Conservation (phyloP, 2,888 invertebrate genomes). For the Callinectes sapidus region DNA sequence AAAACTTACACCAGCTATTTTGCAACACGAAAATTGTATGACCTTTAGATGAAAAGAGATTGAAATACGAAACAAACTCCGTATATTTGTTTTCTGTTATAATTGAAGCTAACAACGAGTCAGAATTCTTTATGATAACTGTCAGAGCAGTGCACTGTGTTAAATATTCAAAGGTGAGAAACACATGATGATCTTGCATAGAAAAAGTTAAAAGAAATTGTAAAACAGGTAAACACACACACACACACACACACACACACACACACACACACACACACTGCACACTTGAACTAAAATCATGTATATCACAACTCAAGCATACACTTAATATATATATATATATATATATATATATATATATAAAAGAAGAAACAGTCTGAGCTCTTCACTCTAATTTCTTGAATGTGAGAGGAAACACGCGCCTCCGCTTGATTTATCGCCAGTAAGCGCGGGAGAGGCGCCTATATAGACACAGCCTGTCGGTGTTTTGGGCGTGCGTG, state of each 20-base stretch:
- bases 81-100: neutral
- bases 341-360: neutral
- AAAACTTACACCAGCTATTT: neutral
- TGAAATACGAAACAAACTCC: neutral
- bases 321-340: no score
- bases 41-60: neutral
- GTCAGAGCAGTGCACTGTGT: neutral
- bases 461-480: neutral
- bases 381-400: neutral
- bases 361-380: neutral
- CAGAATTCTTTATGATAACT: neutral
- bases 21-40: neutral
- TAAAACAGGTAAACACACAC: neutral
- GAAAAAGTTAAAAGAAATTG: neutral
- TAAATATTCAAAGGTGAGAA: neutral
- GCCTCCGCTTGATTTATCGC: neutral
- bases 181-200: neutral
- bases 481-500: neutral
- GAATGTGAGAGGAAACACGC: neutral
- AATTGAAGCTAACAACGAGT: neutral
- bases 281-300: no score
- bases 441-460: neutral
- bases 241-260: neutral
- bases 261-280: no score
- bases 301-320: no score